Conservation (phyloP, 1,140 invertebrate genomes). For the Drosophila arawakana region DNA sequence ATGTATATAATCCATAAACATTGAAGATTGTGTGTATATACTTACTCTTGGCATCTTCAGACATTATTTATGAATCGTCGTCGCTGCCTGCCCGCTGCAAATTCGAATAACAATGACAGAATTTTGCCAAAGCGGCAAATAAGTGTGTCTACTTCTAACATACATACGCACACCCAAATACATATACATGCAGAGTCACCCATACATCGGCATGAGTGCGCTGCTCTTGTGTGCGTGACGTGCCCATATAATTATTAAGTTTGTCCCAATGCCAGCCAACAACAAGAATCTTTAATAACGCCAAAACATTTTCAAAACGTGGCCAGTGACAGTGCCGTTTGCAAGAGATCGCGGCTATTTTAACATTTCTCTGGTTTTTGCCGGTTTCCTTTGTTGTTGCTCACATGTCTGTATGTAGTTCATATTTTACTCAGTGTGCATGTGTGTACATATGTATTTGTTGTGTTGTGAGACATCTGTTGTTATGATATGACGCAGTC, state of each 20-base stretch:
- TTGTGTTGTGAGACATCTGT: constrained; percentile 1
- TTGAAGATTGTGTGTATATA: constrained; percentile 6
- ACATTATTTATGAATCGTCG: constrained; percentile 68
- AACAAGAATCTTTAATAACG: constrained; percentile 51
- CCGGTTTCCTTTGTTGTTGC: constrained; percentile 47
- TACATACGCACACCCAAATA: neutral
- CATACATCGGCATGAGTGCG: neutral
- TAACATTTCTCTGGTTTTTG: constrained; percentile 53
- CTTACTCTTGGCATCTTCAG: constrained; percentile 76
- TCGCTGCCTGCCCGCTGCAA: constrained; percentile 47
- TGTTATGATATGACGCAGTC: constrained; percentile 4
- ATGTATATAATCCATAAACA: neutral
- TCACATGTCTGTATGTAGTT: constrained; percentile 1
- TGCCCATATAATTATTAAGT: constrained; percentile 41
- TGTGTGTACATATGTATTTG: neutral
- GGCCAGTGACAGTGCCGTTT: constrained; percentile 16
- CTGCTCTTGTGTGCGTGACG: neutral
- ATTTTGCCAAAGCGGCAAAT: constrained; percentile 43
- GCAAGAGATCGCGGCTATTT: constrained; percentile 48
- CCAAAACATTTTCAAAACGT: constrained; percentile 50
- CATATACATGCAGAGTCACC: neutral
- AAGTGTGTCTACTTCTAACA: constrained; percentile 31
- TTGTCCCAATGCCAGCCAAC: constrained; percentile 45
- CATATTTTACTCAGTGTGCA: neutral
- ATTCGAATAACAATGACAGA: constrained; percentile 64